phyloP scores from a whole-genome alignment of 2,113 vertebrate genomes.

The Turdus rufiventris region DNA sequence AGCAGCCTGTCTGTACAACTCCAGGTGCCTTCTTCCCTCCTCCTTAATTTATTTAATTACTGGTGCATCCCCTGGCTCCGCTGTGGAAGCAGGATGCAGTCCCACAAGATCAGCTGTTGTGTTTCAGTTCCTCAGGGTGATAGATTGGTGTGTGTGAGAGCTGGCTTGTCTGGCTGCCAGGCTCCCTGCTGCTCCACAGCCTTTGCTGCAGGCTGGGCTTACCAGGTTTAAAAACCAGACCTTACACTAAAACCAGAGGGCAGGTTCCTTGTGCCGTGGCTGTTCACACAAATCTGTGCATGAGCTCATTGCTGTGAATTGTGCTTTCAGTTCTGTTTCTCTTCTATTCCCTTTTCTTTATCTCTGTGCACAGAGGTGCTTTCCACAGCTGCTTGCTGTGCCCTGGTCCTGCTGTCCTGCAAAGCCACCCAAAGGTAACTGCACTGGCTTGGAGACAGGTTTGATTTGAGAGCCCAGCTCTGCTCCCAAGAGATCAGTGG shows the following conservation, averaged over 20 bases:
- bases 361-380: background rate
- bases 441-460: background rate
- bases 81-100: background rate
- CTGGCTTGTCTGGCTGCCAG: background rate
- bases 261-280: background rate
- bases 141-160: background rate
- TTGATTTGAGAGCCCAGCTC: background rate
- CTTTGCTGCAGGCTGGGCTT: background rate
- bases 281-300: background rate
- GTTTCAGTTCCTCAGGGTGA: background rate
- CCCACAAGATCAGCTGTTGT: background rate
- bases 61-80: rapidly evolving
- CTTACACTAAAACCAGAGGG: background rate
- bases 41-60: background rate
- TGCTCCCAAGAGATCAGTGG: background rate
- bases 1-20: background rate
- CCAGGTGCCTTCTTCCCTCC: background rate
- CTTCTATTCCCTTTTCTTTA: background rate
- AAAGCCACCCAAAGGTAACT: rapidly evolving
- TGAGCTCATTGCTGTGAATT: background rate
- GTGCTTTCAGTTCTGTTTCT: background rate
- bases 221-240: background rate
- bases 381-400: background rate
- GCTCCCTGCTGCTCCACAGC: background rate
- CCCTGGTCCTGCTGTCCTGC: background rate